A percentile compares a stretch with the other conserved stretches of the same genome.
These are phyloP conservation scores for Syngnathoides biaculeatus DNA, from an alignment of 2,113 vertebrate species.

Conservation along the genomic window DNA sequence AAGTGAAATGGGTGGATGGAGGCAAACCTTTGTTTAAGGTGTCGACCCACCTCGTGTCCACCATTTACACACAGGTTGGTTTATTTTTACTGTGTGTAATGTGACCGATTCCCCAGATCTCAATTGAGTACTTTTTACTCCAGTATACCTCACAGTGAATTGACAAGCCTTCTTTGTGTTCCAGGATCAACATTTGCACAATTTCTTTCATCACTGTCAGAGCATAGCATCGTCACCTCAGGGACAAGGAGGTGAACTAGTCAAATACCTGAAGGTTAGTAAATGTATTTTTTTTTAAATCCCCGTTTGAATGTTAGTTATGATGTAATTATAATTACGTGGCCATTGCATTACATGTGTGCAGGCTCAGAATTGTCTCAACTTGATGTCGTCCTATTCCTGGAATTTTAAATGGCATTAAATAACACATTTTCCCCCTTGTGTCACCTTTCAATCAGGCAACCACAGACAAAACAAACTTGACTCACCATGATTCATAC, in stretches of 20 bases:
- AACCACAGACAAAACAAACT: slow-evolving; percentile 16
- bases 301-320: background rate
- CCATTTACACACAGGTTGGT: slow-evolving; percentile 92
- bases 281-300: background rate
- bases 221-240: slow-evolving; percentile 77
- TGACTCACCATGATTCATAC: slow-evolving; percentile 10
- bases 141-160: background rate
- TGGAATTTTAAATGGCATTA: background rate
- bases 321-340: background rate
- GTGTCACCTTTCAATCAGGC: background rate
- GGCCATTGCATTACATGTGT: background rate
- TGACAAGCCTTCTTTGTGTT: slow-evolving; percentile 5
- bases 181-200: slow-evolving; percentile 97
- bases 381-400: background rate
- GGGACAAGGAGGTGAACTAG: slow-evolving; percentile 83
- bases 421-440: background rate
- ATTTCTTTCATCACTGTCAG: slow-evolving; percentile 97
- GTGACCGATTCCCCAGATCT: background rate
- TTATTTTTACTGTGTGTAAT: background rate
- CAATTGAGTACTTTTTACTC: background rate
- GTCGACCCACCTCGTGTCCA: slow-evolving; percentile 92
- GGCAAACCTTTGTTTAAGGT: slow-evolving; percentile 88
- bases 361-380: background rate
- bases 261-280: slow-evolving; percentile 94
- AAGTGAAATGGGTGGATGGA: slow-evolving; percentile 98